phyloP scores from a whole-genome alignment of 2,797 vertebrate genomes.

The Cichlasoma orientale region DNA sequence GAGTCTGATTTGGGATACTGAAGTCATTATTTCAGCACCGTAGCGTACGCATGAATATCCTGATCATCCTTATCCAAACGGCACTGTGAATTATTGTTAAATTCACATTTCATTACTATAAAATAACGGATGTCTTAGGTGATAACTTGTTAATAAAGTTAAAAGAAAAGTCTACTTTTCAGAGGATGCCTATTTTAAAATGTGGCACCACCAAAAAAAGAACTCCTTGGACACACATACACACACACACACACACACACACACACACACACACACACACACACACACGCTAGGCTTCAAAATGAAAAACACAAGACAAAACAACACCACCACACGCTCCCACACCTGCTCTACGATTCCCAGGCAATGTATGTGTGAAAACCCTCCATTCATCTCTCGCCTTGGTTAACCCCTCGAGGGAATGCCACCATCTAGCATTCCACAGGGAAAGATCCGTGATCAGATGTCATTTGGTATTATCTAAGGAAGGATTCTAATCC shows the following conservation, averaged over 20 bases:
- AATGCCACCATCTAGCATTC: constrained; percentile 74
- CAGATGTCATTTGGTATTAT: constrained; percentile 84
- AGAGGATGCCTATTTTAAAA: constrained; percentile 34
- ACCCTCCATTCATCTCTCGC: constrained; percentile 77
- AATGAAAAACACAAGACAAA: constrained; percentile 43
- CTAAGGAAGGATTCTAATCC: constrained; percentile 81
- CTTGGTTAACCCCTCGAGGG: constrained; percentile 80
- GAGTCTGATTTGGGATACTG: not conserved
- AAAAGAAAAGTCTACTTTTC: not conserved
- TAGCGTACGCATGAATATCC: not conserved
- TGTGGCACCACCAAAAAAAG: constrained; percentile 34
- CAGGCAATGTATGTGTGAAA: constrained; percentile 78
- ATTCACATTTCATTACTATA: not conserved
- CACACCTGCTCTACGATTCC: constrained; percentile 80
- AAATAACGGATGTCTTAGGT: not conserved
- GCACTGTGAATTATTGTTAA: not conserved
- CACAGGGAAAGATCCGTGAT: constrained; percentile 73
- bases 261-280: constrained; percentile 28
- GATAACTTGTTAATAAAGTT: not conserved
- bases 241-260: constrained; percentile 35
- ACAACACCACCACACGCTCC: constrained; percentile 58
- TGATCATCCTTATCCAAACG: not conserved
- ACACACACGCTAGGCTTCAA: constrained; percentile 32
- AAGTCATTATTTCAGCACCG: not conserved
- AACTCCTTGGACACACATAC: constrained; percentile 32